Evolutionary conservation across 2,888 invertebrate species (phyloP), one percentile per base, ranked within the genome.

Genomic region (Therioaphis trifolii): DNA sequence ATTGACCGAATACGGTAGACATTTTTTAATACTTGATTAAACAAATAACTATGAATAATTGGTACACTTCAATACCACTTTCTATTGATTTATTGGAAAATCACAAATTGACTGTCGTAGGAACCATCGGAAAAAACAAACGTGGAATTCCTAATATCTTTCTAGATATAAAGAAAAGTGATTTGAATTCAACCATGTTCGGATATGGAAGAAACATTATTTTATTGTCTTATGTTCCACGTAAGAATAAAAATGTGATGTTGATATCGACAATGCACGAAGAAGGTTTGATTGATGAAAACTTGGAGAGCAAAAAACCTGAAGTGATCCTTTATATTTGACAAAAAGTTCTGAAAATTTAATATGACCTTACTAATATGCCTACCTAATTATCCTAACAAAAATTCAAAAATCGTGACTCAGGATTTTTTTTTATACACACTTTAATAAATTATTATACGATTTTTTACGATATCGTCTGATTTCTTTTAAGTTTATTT

Each of bases 51-150:
- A 66, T 66, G 35, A 35, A 66, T 18, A 66, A 66, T 66, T 66
- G 35, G 35, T 66, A 40, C 12, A 66, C 14, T n/a, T 66, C 40
- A 9, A 43, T 68, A 43, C 43, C 43, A 43, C 24, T 43, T 12
- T 9, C 21, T 15, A 21, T 43, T 21, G 43, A 40, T 14, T n/a
- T 68, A 14, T 12, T 66, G 35, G n/a, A 66, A 66, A 66, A 66
- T 35, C 68, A 40, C 43, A 21, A 24, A 43, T 21, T 68, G 12
- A 43, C 15, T 43, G 21, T 63, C n/a, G 43, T 68, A 12, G 43
- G 40, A 68, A 68, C 43, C 15, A 68, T 24, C 14, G 43, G 21
- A 27, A 69, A 69, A 69, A 69, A 69, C 46, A 46, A 69, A 40
- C 46, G 46, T 0, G 46, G 46, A 69, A 69, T 69, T 27, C 46